Evolutionary conservation across 1,140 invertebrate genomes (phyloP).

Genomic region (Planococcus citri): DNA sequence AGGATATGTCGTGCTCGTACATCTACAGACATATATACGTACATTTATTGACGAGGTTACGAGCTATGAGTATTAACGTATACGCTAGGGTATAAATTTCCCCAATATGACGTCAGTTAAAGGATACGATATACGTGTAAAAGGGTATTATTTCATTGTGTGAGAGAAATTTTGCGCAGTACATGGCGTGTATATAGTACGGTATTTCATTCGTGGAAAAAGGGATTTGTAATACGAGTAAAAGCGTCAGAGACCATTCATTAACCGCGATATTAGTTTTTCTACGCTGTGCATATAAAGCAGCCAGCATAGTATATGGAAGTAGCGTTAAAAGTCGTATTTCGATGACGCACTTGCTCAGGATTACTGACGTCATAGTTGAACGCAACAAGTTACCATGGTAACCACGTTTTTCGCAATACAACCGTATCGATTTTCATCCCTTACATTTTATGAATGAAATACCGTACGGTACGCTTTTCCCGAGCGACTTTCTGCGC

Average conservation of each 20-base stretch:
- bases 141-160: no score
- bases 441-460: not conserved
- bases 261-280: not conserved
- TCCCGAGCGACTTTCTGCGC: not conserved
- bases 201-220: no score
- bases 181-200: no score
- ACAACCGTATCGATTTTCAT: slow-evolving; percentile 5
- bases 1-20: no score
- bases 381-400: slow-evolving; percentile 15
- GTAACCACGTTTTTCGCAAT: slow-evolving; percentile 2
- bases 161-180: not conserved
- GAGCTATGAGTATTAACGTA: no score
- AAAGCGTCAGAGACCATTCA: not conserved
- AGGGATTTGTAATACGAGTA: not conserved
- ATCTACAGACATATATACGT: no score
- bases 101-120: not conserved
- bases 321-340: not conserved
- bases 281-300: not conserved
- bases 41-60: no score
- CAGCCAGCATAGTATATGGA: not conserved
- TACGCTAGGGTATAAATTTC: not conserved
- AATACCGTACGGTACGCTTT: not conserved
- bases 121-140: not conserved
- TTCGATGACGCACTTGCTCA: not conserved
- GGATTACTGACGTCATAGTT: not conserved